Percentiles rank a stretch among this genome's conserved stretches.
These are phyloP conservation scores for Drosophila rufa DNA, from an alignment of 1,140 invertebrate species.

Conservation along the genomic window DNA sequence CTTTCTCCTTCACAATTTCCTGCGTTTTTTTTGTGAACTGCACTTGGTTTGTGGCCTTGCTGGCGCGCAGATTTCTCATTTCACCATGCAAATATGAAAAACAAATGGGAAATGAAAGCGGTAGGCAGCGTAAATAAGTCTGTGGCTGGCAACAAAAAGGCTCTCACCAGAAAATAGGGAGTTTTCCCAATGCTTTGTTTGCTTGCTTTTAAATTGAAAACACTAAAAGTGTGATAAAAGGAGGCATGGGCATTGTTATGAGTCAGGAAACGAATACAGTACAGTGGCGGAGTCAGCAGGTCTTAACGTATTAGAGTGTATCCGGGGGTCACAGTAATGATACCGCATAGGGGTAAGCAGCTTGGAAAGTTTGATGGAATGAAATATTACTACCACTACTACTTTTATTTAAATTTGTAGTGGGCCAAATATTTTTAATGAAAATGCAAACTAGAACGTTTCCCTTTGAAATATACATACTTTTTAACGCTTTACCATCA, in stretches of 20 bases:
- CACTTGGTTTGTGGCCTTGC: slow-evolving; percentile 49
- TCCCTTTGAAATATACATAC: not conserved
- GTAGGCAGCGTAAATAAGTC: slow-evolving; percentile 17
- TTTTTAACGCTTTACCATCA: too few relatives aligned
- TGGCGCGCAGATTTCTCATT: slow-evolving; percentile 75
- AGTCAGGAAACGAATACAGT: slow-evolving; percentile 12
- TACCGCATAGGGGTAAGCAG: not conserved
- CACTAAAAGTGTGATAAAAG: slow-evolving; percentile 36
- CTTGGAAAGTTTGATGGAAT: too few relatives aligned
- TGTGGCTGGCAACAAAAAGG: slow-evolving; percentile 37
- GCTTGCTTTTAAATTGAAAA: slow-evolving; percentile 75
- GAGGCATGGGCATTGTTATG: slow-evolving; percentile 54
- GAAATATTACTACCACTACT: not conserved
- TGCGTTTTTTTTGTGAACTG: slow-evolving; percentile 18
- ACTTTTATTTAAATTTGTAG: not conserved
- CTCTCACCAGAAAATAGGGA: slow-evolving; percentile 48
- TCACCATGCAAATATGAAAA: slow-evolving; percentile 78
- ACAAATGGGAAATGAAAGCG: slow-evolving; percentile 64
- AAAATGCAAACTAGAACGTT: not conserved
- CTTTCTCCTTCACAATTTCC: not conserved
- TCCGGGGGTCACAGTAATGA: not conserved
- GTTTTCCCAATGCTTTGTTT: slow-evolving; percentile 76
- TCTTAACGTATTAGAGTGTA: not conserved
- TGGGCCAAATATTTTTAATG: too few relatives aligned
- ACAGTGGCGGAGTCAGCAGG: not conserved